A percentile compares a stretch with the other conserved stretches of the same genome.
phyloP scores from a whole-genome alignment of 2,113 vertebrate genomes.

The Carollia perspicillata region DNA sequence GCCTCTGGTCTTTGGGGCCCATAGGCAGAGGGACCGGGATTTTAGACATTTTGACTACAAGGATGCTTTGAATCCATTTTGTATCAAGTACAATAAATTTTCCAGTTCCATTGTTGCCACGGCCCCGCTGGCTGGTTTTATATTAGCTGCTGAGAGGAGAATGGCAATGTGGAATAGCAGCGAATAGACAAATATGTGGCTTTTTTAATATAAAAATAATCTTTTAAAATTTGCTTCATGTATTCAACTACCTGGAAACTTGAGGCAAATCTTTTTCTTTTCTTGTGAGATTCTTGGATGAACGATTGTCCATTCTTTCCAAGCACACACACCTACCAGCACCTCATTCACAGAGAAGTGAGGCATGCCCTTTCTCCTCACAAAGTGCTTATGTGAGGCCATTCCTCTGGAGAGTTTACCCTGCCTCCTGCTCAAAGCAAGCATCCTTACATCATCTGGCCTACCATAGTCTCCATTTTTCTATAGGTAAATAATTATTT shows the following conservation, averaged over 20 bases:
- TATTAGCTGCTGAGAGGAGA: not conserved
- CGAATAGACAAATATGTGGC: not conserved
- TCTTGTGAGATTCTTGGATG: not conserved
- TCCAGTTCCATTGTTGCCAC: not conserved
- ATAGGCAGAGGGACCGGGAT: not conserved
- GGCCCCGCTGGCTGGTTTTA: not conserved
- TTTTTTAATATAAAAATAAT: not conserved
- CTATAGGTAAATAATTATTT: not conserved
- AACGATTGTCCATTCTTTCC: not conserved
- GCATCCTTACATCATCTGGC: not conserved
- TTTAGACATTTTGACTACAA: not conserved
- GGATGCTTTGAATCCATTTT: not conserved
- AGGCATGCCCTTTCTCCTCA: not conserved
- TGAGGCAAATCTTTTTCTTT: not conserved
- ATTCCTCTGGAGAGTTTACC: not conserved
- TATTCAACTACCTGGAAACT: not conserved
- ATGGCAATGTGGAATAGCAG: not conserved
- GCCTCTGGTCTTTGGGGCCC: not conserved
- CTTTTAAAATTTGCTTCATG: not conserved
- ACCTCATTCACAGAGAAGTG: not conserved
- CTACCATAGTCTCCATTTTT: not conserved
- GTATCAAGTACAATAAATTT: not conserved
- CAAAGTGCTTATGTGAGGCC: not conserved
- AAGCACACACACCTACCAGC: not conserved
- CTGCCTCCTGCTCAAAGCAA: not conserved